These are phyloP conservation scores for Megalopta genalis DNA, from an alignment of 1,140 invertebrate genomes.

Conservation along the genomic window DNA sequence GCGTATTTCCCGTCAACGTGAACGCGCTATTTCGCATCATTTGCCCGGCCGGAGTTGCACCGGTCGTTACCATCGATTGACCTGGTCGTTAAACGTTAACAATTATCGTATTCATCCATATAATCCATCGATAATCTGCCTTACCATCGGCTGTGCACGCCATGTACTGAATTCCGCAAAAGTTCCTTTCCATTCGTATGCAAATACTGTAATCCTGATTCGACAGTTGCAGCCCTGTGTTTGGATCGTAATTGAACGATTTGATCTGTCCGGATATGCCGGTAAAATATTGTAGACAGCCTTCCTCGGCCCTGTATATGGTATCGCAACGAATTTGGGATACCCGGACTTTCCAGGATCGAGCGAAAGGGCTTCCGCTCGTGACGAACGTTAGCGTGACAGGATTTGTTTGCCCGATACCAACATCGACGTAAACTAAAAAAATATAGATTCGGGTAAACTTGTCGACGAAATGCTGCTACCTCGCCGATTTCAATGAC, in stretches of 20 bases:
- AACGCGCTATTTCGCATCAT: slow-evolving; percentile 81
- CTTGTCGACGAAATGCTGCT: neutral
- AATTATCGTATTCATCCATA: neutral
- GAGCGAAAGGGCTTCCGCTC: slow-evolving; percentile 85
- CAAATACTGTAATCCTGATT: slow-evolving; percentile 95
- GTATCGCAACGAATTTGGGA: slow-evolving; percentile 89
- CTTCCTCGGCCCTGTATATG: slow-evolving; percentile 89
- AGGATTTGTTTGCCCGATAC: slow-evolving; percentile 86
- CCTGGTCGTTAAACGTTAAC: neutral
- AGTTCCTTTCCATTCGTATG: slow-evolving; percentile 91
- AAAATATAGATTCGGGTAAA: slow-evolving; percentile 28
- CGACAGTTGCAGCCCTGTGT: slow-evolving; percentile 88
- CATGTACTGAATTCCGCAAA: slow-evolving; percentile 92
- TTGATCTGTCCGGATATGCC: slow-evolving; percentile 89
- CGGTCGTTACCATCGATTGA: neutral
- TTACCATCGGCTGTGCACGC: slow-evolving; percentile 84
- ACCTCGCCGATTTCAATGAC: neutral
- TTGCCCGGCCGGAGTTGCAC: neutral
- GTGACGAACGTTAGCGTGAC: slow-evolving; percentile 90
- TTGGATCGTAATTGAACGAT: slow-evolving; percentile 91
- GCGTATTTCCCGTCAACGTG: slow-evolving; percentile 87
- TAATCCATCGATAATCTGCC: neutral
- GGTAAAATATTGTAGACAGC: slow-evolving; percentile 91
- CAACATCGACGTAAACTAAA: slow-evolving; percentile 91
- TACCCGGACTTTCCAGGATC: slow-evolving; percentile 90